Conservation (phyloP, 2,113 vertebrate genomes). For the Fulmarus glacialis region DNA sequence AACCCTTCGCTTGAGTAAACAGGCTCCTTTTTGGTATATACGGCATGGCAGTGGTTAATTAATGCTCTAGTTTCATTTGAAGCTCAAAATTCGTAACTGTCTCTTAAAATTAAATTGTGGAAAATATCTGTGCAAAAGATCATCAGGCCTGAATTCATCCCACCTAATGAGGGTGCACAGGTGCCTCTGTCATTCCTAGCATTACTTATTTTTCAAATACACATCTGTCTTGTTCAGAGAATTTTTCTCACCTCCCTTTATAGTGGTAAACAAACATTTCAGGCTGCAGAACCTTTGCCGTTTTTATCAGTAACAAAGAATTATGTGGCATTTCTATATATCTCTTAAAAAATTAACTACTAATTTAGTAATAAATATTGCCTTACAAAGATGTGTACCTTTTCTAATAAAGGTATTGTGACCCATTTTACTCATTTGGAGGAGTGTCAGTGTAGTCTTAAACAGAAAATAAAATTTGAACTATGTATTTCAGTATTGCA, state of each 20-base stretch:
- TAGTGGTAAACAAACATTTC: neutral
- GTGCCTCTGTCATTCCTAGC: neutral
- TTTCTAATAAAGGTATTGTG: neutral
- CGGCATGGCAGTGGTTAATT: neutral
- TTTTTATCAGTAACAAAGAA: neutral
- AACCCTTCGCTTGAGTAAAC: neutral
- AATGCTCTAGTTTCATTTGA: neutral
- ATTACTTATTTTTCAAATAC: neutral
- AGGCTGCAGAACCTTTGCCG: neutral
- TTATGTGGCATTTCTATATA: neutral
- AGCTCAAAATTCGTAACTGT: neutral
- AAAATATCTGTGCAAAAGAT: neutral
- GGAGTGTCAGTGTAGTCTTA: neutral
- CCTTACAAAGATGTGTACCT: neutral
- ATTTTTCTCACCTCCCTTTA: neutral
- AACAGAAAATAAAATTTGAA: neutral
- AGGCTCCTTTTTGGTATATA: rapidly evolving
- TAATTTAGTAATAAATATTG: neutral
- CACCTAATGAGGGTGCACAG: neutral
- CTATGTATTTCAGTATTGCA: neutral
- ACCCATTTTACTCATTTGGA: neutral
- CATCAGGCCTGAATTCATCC: neutral
- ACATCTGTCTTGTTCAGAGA: neutral
- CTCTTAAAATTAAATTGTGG: neutral
- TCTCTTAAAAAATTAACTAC: neutral